phyloP scores from a whole-genome alignment of 1,140 invertebrate species.

The Pararge aegeria region DNA sequence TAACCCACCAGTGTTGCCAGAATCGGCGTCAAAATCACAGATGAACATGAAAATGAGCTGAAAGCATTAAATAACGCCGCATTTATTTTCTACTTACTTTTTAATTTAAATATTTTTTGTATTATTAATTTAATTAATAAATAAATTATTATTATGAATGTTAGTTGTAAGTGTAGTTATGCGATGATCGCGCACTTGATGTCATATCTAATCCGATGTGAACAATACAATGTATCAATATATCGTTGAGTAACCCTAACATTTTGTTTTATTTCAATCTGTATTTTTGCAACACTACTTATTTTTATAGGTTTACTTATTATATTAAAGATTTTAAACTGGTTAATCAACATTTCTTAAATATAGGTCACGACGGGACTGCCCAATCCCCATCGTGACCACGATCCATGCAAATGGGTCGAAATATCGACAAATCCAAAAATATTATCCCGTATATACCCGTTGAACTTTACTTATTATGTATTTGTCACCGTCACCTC shows the following conservation, averaged over 20 bases:
- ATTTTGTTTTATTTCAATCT: slow-evolving; percentile 34
- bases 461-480: no score
- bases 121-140: slow-evolving; percentile 37
- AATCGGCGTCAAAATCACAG: slow-evolving; percentile 56
- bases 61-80: slow-evolving; percentile 41
- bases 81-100: slow-evolving; percentile 57
- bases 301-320: no score
- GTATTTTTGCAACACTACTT: no score
- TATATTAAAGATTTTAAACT: no score
- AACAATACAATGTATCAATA: slow-evolving; percentile 52
- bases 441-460: no score
- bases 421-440: no score
- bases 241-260: slow-evolving; percentile 43
- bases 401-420: no score
- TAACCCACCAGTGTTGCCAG: slow-evolving; percentile 32
- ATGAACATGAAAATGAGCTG: slow-evolving; percentile 45
- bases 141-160: slow-evolving; percentile 32
- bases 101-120: slow-evolving; percentile 40
- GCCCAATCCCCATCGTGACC: no score
- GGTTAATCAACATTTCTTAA: no score
- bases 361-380: no score
- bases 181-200: slow-evolving; percentile 52
- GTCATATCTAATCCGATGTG: slow-evolving; percentile 52
- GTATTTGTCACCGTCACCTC: no score
- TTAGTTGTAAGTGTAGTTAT: slow-evolving; percentile 35